Percentiles rank a stretch among this genome's conserved stretches.
Conservation (phyloP, 2,113 vertebrate genomes). For the Cinclus cinclus region DNA sequence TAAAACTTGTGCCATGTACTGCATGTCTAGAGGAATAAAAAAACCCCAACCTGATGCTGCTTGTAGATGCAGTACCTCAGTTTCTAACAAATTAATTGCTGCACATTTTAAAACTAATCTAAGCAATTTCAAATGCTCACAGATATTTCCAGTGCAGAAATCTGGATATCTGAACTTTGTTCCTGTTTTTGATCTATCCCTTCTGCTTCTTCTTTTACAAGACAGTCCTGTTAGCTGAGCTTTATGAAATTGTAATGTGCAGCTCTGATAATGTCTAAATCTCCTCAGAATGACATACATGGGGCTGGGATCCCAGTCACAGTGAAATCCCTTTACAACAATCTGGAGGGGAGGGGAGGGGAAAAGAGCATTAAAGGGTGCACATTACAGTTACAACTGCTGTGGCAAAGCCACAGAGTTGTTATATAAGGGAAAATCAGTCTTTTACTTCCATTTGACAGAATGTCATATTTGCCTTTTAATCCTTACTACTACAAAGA, state of each 20-base stretch:
- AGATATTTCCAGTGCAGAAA: background rate
- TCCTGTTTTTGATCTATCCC: background rate
- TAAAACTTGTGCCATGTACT: background rate
- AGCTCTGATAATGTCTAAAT: constrained; percentile 12
- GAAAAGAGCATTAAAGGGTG: background rate
- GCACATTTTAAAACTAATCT: background rate
- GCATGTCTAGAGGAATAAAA: background rate
- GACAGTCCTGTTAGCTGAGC: background rate
- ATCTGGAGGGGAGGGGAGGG: background rate
- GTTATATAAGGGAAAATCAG: background rate
- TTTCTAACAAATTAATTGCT: background rate
- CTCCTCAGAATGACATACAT: background rate
- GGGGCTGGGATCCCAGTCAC: constrained; percentile 4
- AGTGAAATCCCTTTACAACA: background rate
- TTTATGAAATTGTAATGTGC: background rate
- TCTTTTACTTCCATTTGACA: background rate
- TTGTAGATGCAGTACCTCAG: background rate
- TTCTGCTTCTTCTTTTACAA: background rate
- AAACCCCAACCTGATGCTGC: background rate
- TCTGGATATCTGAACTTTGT: background rate
- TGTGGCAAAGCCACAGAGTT: background rate
- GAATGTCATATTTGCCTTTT: background rate
- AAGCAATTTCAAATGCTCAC: background rate
- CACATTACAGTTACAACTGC: background rate
- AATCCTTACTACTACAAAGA: background rate